Evolutionary conservation across 2,888 invertebrate species (phyloP).

Genomic region (Eupithecia centaureata): DNA sequence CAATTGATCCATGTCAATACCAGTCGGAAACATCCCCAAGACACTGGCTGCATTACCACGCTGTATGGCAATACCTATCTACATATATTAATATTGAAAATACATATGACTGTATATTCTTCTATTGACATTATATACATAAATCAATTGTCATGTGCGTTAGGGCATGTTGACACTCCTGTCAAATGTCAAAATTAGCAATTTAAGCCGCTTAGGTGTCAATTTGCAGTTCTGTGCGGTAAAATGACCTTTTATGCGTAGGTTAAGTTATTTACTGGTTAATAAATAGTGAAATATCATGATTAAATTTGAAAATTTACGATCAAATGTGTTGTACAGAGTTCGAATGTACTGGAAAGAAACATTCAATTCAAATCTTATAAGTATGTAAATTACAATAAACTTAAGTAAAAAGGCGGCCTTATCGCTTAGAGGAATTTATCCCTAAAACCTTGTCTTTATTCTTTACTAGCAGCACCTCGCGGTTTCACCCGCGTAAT

Average conservation of each 20-base stretch:
- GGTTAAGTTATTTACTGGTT: conserved; percentile 4
- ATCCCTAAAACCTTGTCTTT: too few species aligned
- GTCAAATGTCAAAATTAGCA: conserved; percentile 30
- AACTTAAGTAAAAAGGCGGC: too few species aligned
- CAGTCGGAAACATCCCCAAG: too few species aligned
- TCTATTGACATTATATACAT: background rate
- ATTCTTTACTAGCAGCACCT: too few species aligned
- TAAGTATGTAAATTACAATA: too few species aligned
- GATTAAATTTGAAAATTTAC: conserved; percentile 3
- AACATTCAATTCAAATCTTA: too few species aligned
- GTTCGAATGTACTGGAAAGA: too few species aligned
- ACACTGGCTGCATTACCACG: too few species aligned
- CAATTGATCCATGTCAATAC: too few species aligned
- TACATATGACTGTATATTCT: background rate
- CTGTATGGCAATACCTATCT: too few species aligned
- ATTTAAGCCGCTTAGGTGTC: conserved; percentile 12
- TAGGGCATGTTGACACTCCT: conserved; percentile 21
- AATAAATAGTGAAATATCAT: conserved; percentile 6
- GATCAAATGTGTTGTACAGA: background rate
- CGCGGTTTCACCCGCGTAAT: too few species aligned
- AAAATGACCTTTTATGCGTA: conserved; percentile 1
- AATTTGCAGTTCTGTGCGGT: conserved; percentile 16
- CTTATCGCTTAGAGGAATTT: too few species aligned
- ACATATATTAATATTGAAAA: background rate
- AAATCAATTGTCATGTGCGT: conserved; percentile 21